Evolutionary conservation across 2,888 invertebrate genomes (phyloP), one percentile per base, ranked within the genome.

Genomic region (Encarsia formosa): DNA sequence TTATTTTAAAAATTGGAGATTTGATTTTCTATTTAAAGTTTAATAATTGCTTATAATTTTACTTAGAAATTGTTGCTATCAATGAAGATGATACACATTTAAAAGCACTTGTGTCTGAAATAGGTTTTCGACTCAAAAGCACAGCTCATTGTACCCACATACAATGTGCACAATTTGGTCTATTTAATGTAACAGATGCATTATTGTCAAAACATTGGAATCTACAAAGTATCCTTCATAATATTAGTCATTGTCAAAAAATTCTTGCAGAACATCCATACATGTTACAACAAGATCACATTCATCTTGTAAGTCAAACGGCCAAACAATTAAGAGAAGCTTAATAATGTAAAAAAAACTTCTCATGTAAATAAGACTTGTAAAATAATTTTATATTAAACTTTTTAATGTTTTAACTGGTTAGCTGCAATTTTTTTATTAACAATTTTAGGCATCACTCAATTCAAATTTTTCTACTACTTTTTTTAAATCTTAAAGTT

Each of bases 11-110:
- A 19, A 20, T 24, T 24, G 22, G 35, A 22, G 11, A 19, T 13
- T 31, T 37, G n/a, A 29, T 24, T 53, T 34, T 15, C 18, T 15
- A 8, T 15, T 3, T 34, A 16, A 34, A 8, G 2, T 4, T 34
- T 34, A 26, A n/a, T n/a, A 26, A 26, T 11, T 26, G 15, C 8
- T 16, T 16, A 16, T 15, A 34, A 4, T 15, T 8, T 34, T 18
- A 34, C 15, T 48, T 78, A 90, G 95, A 96, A 78, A 77, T 97
- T 23, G 89, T 92, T 68, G 82, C 87, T 31, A 82, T 92, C 20
- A 94, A 95, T 75, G 96, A 95, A 74, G 81, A 83, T 62, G 88
- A 89, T 59, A 76, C 79, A 38, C 91, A 87, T 68, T 74, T 98
- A 16, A 85, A 84, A 69, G 78, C 81, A 1, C 64, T 97, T n/a